Percentiles rank a stretch among this genome's conserved stretches.
These are phyloP conservation scores for Fistularia tabacaria DNA, from an alignment of 2,797 vertebrate species.

Conservation along the genomic window DNA sequence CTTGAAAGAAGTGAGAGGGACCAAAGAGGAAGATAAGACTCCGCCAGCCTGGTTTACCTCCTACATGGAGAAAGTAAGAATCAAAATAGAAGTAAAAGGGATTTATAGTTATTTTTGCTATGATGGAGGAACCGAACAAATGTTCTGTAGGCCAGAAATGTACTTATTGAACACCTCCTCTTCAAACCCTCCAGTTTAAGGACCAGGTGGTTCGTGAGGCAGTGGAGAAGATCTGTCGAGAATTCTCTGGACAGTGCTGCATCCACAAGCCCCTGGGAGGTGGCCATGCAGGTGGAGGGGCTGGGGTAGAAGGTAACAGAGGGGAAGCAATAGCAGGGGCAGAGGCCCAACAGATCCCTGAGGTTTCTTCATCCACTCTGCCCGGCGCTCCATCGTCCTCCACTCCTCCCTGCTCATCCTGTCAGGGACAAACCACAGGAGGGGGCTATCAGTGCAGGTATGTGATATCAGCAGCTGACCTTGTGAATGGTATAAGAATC, in stretches of 20 bases:
- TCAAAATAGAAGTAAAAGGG: background rate
- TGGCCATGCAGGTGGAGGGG: constrained; percentile 25
- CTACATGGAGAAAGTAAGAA: constrained; percentile 88
- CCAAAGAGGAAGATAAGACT: constrained; percentile 76
- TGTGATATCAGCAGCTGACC: background rate
- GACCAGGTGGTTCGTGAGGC: constrained; percentile 92
- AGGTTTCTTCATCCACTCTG: constrained; percentile 66
- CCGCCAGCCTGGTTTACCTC: constrained; percentile 93
- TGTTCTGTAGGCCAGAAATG: background rate
- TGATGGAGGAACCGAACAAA: too few species aligned
- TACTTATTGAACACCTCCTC: background rate
- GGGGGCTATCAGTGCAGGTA: constrained; percentile 94
- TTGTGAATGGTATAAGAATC: background rate
- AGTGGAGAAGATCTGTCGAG: constrained; percentile 89
- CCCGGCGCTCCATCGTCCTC: constrained; percentile 82
- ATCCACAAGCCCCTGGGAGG: constrained; percentile 75
- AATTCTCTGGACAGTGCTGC: constrained; percentile 86
- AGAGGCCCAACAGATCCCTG: constrained; percentile 61
- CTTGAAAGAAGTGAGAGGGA: constrained; percentile 71
- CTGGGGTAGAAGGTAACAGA: constrained; percentile 24
- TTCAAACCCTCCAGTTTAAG: constrained; percentile 79
- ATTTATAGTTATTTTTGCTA: background rate
- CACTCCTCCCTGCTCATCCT: constrained; percentile 85
- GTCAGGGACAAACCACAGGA: constrained; percentile 81
- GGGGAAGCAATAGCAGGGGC: constrained; percentile 42